phyloP scores from a whole-genome alignment of 2,888 invertebrate genomes.

The Diplolepis rosae region DNA sequence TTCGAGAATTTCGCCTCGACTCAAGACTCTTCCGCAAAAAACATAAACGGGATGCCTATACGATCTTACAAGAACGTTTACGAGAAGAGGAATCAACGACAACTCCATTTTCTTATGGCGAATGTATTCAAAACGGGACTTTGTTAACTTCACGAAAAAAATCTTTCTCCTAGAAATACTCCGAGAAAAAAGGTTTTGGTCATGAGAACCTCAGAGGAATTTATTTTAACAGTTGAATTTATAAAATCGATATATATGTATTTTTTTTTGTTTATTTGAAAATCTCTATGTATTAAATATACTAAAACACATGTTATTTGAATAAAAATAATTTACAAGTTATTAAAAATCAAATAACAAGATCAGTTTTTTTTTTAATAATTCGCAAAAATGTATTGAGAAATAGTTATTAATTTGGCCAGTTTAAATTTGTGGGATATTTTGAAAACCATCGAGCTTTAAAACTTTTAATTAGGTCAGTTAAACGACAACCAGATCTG shows the following conservation, averaged over 20 bases:
- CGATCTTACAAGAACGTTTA: conserved; percentile 38
- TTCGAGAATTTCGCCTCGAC: background rate
- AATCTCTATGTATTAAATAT: no score
- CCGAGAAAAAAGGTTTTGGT: no score
- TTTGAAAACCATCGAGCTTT: no score
- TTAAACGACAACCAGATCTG: background rate
- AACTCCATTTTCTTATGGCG: conserved; percentile 1
- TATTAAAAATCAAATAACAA: no score
- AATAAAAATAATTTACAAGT: background rate
- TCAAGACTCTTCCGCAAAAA: conserved; percentile 33
- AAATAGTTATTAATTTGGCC: no score
- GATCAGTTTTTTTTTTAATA: no score
- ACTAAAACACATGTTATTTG: background rate
- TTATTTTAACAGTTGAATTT: background rate
- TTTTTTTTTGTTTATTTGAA: no score
- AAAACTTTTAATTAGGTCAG: background rate
- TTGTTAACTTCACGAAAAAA: background rate
- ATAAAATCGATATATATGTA: background rate
- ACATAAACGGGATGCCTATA: conserved; percentile 34
- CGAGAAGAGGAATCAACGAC: conserved; percentile 33
- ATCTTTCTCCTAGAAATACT: background rate
- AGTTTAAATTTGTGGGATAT: no score
- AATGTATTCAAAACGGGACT: conserved; percentile 6
- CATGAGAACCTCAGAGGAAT: conserved; percentile 7
- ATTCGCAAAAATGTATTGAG: no score